Percentiles rank a stretch among this genome's conserved stretches.
These are phyloP conservation scores for Anas acuta DNA, from an alignment of 2,797 vertebrate species.

Conservation along the genomic window DNA sequence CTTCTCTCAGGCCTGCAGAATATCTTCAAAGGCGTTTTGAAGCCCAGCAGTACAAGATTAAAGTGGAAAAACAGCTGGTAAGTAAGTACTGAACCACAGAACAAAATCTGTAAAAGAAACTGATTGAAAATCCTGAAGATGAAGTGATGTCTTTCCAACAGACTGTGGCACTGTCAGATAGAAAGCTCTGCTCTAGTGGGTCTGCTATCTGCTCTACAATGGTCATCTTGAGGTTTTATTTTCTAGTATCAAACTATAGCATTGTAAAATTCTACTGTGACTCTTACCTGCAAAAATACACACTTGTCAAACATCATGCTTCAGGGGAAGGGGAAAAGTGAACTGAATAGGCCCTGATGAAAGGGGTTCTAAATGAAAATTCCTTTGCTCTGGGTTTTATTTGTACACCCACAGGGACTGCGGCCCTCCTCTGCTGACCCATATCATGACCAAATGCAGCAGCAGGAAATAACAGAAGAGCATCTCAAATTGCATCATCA, in stretches of 20 bases:
- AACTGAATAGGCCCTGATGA: neutral
- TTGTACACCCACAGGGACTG: constrained; percentile 81
- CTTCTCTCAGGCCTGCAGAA: constrained; percentile 81
- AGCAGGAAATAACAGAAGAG: constrained; percentile 41
- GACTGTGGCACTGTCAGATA: neutral
- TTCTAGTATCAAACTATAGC: neutral
- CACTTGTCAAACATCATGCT: neutral
- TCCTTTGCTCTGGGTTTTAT: neutral
- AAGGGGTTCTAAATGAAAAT: neutral
- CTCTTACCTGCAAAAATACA: neutral
- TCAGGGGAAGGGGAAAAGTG: neutral
- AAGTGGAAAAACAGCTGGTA: constrained; percentile 94
- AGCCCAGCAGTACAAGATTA: constrained; percentile 89
- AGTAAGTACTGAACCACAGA: constrained; percentile 43
- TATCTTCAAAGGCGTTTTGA: constrained; percentile 89
- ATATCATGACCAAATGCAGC: constrained; percentile 31
- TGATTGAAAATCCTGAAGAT: neutral
- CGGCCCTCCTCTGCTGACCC: constrained; percentile 85
- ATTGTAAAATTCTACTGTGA: neutral
- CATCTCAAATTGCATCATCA: constrained; percentile 27
- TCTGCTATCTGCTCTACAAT: neutral
- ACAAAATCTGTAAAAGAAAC: neutral
- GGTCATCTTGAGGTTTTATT: neutral
- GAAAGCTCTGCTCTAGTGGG: neutral
- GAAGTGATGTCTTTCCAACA: neutral